Percentiles rank a stretch among this genome's conserved stretches.
These are phyloP conservation scores for Oscheius sp. DNA, from an alignment of 2,888 invertebrate genomes.

Conservation along the genomic window DNA sequence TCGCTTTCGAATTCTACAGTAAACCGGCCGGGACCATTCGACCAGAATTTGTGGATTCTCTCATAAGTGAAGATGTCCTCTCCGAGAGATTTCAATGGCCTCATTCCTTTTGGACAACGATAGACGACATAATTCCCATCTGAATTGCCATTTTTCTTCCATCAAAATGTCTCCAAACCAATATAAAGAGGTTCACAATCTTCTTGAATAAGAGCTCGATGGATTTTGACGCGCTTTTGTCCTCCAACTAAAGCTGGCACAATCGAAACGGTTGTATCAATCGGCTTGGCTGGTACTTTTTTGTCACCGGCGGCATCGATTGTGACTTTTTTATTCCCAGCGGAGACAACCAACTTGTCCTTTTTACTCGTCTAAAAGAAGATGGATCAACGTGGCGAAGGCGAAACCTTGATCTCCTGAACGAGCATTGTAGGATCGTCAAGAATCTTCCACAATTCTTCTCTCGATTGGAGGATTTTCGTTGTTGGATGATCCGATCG, in stretches of 20 bases:
- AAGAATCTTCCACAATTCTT: slow-evolving; percentile 24
- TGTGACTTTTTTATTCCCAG: neutral
- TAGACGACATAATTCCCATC: slow-evolving; percentile 11
- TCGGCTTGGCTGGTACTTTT: neutral
- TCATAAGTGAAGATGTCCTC: neutral
- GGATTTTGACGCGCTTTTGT: neutral
- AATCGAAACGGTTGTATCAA: slow-evolving; percentile 8
- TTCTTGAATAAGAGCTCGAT: neutral
- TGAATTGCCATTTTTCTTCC: no score
- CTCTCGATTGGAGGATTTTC: neutral
- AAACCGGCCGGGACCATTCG: slow-evolving; percentile 7
- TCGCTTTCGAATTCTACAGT: neutral
- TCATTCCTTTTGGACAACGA: neutral
- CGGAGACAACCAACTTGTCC: neutral
- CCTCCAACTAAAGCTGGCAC: slow-evolving; percentile 19
- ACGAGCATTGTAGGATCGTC: slow-evolving; percentile 25
- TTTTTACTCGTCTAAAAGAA: neutral
- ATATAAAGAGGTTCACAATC: neutral
- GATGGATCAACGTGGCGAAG: neutral
- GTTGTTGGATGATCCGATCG: slow-evolving; percentile 11
- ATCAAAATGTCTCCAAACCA: neutral
- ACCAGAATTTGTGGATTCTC: neutral
- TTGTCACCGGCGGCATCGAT: neutral
- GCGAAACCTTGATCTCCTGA: slow-evolving; percentile 17
- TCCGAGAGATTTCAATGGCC: neutral